phyloP scores from a whole-genome alignment of 1,140 invertebrate species.

The Macrocentrus cingulum region DNA sequence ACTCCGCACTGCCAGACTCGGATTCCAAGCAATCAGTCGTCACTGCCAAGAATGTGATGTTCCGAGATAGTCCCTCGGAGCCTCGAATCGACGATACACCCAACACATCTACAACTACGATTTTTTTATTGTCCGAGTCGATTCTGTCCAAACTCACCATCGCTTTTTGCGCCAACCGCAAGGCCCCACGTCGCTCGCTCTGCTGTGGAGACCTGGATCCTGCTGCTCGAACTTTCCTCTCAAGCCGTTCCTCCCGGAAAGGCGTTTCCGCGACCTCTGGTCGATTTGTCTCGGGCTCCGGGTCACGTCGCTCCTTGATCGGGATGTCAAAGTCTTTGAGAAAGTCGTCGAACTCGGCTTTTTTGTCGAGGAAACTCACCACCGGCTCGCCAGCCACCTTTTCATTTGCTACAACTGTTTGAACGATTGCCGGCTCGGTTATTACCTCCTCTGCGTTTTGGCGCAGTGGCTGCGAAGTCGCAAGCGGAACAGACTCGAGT shows the following conservation, averaged over 20 bases:
- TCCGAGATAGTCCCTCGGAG: slow-evolving; percentile 30
- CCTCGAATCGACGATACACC: slow-evolving; percentile 42
- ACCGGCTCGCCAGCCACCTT: slow-evolving; percentile 24
- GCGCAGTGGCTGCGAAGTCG: no score
- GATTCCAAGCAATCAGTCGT: slow-evolving; percentile 31
- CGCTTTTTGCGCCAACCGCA: slow-evolving; percentile 50
- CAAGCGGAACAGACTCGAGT: no score
- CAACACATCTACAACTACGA: slow-evolving; percentile 47
- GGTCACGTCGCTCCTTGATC: slow-evolving; percentile 27
- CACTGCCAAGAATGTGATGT: slow-evolving; percentile 31
- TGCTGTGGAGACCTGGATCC: slow-evolving; percentile 24
- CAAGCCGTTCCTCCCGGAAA: slow-evolving; percentile 28
- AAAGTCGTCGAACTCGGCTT: slow-evolving; percentile 51
- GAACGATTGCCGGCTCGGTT: slow-evolving; percentile 33
- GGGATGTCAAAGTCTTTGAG: slow-evolving; percentile 48
- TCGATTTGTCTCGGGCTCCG: slow-evolving; percentile 26
- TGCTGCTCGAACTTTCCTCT: background rate
- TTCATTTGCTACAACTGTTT: slow-evolving; percentile 26
- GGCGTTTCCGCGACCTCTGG: slow-evolving; percentile 31
- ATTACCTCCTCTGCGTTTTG: no score
- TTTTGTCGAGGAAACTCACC: slow-evolving; percentile 42
- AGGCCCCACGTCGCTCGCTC: slow-evolving; percentile 38
- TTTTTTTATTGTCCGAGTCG: slow-evolving; percentile 52
- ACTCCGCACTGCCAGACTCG: slow-evolving; percentile 23
- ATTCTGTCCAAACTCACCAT: slow-evolving; percentile 50